These are phyloP conservation scores for Erebia ligea DNA, from an alignment of 2,888 invertebrate genomes.

Conservation along the genomic window DNA sequence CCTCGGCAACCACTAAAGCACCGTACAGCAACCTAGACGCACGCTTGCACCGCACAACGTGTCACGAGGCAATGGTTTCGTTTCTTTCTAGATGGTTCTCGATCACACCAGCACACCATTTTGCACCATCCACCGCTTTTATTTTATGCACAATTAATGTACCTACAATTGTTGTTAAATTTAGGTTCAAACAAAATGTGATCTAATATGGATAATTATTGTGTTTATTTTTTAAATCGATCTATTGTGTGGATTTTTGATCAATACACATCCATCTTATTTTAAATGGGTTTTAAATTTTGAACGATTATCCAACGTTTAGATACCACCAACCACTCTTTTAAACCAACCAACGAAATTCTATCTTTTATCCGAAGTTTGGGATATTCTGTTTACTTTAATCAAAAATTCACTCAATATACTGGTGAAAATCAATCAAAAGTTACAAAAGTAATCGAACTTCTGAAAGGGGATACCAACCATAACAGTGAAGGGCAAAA, in stretches of 20 bases:
- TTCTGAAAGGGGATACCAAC: neutral
- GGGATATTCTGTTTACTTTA: slow-evolving; percentile 20
- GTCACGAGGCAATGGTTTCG: slow-evolving; percentile 23
- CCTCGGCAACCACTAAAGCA: slow-evolving; percentile 40
- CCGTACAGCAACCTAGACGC: slow-evolving; percentile 33
- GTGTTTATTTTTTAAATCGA: neutral
- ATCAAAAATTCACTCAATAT: slow-evolving; percentile 18
- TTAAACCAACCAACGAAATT: neutral
- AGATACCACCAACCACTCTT: slow-evolving; percentile 11
- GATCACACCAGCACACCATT: slow-evolving; percentile 39
- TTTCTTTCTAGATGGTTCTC: slow-evolving; percentile 18
- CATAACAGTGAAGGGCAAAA: neutral
- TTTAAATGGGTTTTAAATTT: no score
- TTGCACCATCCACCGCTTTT: slow-evolving; percentile 40
- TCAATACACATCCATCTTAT: no score
- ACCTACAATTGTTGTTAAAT: slow-evolving; percentile 10
- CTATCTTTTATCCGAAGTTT: neutral
- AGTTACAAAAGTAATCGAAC: slow-evolving; percentile 25
- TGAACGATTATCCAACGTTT: neutral
- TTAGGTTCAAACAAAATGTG: neutral
- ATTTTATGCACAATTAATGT: slow-evolving; percentile 36
- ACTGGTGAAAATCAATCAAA: slow-evolving; percentile 28
- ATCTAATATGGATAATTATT: neutral
- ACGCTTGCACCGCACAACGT: slow-evolving; percentile 46
- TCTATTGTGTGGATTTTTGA: neutral